Evolutionary conservation across 2,797 vertebrate genomes (phyloP).

Genomic region (Coregonus ussuriensis): DNA sequence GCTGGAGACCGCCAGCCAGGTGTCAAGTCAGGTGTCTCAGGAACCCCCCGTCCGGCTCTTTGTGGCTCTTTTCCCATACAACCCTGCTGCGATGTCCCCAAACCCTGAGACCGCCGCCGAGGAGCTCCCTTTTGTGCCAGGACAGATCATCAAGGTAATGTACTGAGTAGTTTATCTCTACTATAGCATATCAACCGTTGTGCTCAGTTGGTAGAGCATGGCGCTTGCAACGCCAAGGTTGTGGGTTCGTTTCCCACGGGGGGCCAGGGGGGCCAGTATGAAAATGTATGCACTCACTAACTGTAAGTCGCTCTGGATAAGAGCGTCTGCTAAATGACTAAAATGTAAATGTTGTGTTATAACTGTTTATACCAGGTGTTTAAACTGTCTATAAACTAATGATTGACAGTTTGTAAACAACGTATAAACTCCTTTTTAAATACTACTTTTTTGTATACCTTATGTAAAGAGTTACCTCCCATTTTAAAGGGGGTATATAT

Average conservation of each 20-base stretch:
- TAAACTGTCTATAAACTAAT: neutral
- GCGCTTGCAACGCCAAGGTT: too few species aligned
- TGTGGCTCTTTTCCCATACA: conserved; percentile 94
- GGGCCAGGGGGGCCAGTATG: too few species aligned
- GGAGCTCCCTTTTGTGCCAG: conserved; percentile 91
- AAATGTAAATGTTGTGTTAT: neutral
- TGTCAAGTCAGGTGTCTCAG: conserved; percentile 59
- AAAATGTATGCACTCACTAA: too few species aligned
- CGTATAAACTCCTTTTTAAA: neutral
- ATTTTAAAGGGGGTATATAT: neutral
- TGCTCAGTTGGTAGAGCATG: too few species aligned
- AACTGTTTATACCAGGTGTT: neutral
- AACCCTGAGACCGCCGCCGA: conserved; percentile 90
- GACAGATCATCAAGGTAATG: conserved; percentile 89
- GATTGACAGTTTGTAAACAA: neutral
- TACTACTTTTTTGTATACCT: neutral
- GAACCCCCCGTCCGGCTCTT: conserved; percentile 77
- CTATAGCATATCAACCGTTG: neutral
- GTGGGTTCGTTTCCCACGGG: too few species aligned
- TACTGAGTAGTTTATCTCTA: neutral
- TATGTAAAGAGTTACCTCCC: neutral
- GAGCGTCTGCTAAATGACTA: too few species aligned
- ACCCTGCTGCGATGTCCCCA: conserved; percentile 92
- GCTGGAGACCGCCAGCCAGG: conserved; percentile 57
- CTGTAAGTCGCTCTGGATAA: too few species aligned